These are phyloP conservation scores for Anthopleura xanthogrammica DNA, from an alignment of 92 coral and sea anemone genomes.

Conservation along the genomic window DNA sequence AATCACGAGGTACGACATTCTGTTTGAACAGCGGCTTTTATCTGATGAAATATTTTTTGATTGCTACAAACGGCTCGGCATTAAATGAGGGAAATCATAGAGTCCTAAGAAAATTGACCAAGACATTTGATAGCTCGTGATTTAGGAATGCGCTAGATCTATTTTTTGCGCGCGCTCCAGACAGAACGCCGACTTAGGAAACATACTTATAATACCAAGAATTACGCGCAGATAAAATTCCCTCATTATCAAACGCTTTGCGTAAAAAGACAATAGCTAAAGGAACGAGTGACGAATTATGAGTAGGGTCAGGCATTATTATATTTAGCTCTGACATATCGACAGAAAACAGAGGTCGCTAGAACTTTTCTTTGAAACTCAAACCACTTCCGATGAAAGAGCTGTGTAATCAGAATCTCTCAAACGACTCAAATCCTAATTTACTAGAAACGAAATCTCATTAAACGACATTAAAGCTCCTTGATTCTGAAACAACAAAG, in stretches of 20 bases:
- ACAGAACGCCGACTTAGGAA: conserved; percentile 51
- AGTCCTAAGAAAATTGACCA: not conserved
- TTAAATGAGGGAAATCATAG: conserved; percentile 17
- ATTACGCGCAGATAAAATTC: conserved; percentile 70
- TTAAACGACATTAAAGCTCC: not conserved
- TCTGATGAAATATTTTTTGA: conserved; percentile 19
- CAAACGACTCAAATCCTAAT: conserved; percentile 6
- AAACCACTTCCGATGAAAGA: conserved; percentile 19
- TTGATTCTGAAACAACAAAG: conserved; percentile 6
- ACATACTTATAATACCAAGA: conserved; percentile 65
- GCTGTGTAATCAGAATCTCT: conserved; percentile 2
- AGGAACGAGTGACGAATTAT: conserved; percentile 63
- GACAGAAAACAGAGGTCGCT: conserved; percentile 27
- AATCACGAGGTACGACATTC: conserved; percentile 18
- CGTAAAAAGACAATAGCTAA: conserved; percentile 67
- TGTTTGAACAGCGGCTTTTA: conserved; percentile 29
- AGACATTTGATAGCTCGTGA: conserved; percentile 10
- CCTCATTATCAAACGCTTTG: conserved; percentile 64
- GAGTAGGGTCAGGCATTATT: conserved; percentile 58
- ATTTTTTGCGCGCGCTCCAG: conserved; percentile 38
- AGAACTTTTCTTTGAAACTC: conserved; percentile 17
- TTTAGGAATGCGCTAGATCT: conserved; percentile 34
- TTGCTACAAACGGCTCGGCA: conserved; percentile 1
- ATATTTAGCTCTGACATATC: conserved; percentile 55
- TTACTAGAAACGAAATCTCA: not conserved